Evolutionary conservation across 2,113 vertebrate genomes (phyloP).

Genomic region (Takifugu bimaculatus): DNA sequence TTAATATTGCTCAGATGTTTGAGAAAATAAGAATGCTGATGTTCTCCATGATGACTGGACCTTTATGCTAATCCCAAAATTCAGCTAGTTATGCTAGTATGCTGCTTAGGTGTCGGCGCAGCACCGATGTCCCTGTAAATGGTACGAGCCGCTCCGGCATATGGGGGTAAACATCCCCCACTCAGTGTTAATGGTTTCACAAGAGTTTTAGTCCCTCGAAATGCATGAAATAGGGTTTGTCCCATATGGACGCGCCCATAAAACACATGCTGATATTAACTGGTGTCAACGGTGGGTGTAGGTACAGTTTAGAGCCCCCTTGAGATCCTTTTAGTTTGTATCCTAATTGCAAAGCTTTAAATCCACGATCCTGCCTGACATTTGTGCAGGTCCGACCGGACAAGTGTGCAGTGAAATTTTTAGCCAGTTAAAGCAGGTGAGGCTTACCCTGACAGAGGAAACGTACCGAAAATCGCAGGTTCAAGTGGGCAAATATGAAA

Average conservation of each 20-base stretch:
- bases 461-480: constrained; percentile 50
- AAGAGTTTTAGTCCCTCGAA: constrained; percentile 63
- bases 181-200: constrained; percentile 61
- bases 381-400: constrained; percentile 71
- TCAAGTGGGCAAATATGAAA: constrained; percentile 47
- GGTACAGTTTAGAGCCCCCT: constrained; percentile 36
- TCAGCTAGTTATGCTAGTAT: background rate
- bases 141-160: constrained; percentile 53
- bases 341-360: constrained; percentile 75
- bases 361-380: constrained; percentile 73
- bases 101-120: background rate
- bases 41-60: too few species aligned
- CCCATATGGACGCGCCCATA: constrained; percentile 74
- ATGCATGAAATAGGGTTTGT: constrained; percentile 69
- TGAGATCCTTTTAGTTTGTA: constrained; percentile 79
- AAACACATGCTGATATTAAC: constrained; percentile 76
- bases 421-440: constrained; percentile 16
- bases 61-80: too few species aligned
- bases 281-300: constrained; percentile 76
- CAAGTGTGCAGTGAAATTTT: constrained; percentile 34
- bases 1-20: too few species aligned
- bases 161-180: constrained; percentile 67
- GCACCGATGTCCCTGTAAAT: constrained; percentile 59
- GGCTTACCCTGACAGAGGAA: constrained; percentile 23
- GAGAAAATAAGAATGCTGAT: too few species aligned